A percentile compares a stretch with the other conserved stretches of the same genome.
Conservation (phyloP, 1,140 invertebrate species). For the Saccostrea glomerata region DNA sequence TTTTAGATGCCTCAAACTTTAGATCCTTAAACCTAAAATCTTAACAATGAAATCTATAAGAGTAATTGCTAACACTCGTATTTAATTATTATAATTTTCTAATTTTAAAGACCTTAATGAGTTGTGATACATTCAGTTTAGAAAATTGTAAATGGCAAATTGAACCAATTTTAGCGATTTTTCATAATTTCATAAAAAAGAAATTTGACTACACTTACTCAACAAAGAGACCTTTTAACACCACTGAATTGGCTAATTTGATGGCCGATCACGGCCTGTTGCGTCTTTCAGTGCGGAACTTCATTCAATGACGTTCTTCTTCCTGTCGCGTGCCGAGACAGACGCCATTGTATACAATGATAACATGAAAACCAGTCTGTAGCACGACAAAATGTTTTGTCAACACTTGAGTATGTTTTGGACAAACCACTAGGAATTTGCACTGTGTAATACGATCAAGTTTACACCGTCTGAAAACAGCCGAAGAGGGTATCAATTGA, state of each 20-base stretch:
- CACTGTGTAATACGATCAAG: conserved; percentile 6
- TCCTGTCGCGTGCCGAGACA: background rate
- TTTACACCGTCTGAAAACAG: background rate
- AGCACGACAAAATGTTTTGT: conserved; percentile 21
- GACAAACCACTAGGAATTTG: conserved; percentile 19
- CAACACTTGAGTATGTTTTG: conserved; percentile 20
- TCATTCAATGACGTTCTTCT: conserved; percentile 6
- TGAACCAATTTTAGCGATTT: conserved; percentile 14
- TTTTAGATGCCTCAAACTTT: background rate
- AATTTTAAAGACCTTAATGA: background rate
- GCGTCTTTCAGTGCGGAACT: conserved; percentile 17
- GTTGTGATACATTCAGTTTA: background rate
- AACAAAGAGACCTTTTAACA: conserved; percentile 32
- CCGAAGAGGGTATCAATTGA: background rate
- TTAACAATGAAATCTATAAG: background rate
- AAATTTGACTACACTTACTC: conserved; percentile 27
- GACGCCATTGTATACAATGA: background rate
- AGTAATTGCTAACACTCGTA: background rate
- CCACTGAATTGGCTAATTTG: conserved; percentile 26
- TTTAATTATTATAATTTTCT: conserved; percentile 30
- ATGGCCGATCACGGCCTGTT: background rate
- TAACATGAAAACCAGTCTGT: conserved; percentile 24
- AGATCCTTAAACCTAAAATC: background rate
- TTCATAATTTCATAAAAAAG: background rate
- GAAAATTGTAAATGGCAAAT: background rate